Percentiles rank a stretch among this genome's conserved stretches.
Conservation (phyloP, 2,888 invertebrate genomes). For the Graphium colonna region DNA sequence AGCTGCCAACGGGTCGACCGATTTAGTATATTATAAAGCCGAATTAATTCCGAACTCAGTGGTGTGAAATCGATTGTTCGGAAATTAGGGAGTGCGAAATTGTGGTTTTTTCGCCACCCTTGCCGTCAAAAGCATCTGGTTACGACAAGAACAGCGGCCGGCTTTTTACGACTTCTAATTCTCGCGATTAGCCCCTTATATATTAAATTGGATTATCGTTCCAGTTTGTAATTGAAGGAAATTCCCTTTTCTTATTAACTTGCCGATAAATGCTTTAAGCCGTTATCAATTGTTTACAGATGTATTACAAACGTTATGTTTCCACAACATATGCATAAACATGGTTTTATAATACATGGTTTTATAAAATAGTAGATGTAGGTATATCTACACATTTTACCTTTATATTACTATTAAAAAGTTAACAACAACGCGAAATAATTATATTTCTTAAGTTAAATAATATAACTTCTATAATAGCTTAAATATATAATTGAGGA, state of each 20-base stretch:
- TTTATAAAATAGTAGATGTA: no score
- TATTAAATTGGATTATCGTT: constrained; percentile 60
- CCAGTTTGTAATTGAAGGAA: constrained; percentile 35
- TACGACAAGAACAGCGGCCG: constrained; percentile 46
- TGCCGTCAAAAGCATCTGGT: constrained; percentile 48
- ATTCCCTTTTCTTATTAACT: neutral
- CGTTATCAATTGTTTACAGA: no score
- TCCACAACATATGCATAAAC: no score
- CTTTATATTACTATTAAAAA: no score
- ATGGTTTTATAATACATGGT: no score
- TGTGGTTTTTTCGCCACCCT: constrained; percentile 45
- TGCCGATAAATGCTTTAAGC: neutral
- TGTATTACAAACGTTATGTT: no score
- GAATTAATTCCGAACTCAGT: constrained; percentile 47
- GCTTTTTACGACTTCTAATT: constrained; percentile 59
- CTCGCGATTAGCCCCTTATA: constrained; percentile 51
- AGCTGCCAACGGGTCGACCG: constrained; percentile 12
- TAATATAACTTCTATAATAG: no score
- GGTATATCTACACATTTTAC: no score
- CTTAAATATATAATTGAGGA: no score
- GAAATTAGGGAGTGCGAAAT: constrained; percentile 40
- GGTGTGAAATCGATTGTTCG: constrained; percentile 41
- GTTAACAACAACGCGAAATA: no score
- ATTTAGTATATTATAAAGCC: constrained; percentile 38
- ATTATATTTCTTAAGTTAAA: no score